These are phyloP conservation scores for Campopleginae sp. DNA, from an alignment of 2,888 invertebrate species.

Conservation along the genomic window DNA sequence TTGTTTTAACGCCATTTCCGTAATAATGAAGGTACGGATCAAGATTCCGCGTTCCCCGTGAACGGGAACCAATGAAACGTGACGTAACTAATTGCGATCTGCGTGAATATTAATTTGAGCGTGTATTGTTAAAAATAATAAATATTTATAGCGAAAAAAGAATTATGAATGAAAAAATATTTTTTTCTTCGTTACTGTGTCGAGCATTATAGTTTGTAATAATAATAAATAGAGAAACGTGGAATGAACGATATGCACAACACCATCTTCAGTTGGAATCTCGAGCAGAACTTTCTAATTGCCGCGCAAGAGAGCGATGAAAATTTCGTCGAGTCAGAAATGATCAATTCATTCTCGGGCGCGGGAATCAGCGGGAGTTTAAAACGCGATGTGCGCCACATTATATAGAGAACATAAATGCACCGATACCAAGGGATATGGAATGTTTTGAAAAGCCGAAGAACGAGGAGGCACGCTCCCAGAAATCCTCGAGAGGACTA, in stretches of 20 bases:
- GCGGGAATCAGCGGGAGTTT: conserved; percentile 3
- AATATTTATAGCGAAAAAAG: neutral
- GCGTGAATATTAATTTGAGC: neutral
- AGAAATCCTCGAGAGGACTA: no score
- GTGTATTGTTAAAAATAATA: conserved; percentile 4
- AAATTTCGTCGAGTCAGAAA: conserved; percentile 27
- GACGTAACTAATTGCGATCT: neutral
- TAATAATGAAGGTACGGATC: no score
- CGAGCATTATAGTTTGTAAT: neutral
- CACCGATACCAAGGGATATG: neutral
- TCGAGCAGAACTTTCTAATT: conserved; percentile 45
- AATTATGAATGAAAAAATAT: conserved; percentile 17
- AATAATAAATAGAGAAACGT: neutral
- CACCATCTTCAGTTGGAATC: conserved; percentile 10
- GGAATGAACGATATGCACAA: conserved; percentile 1
- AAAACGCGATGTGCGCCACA: neutral
- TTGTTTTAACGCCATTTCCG: no score
- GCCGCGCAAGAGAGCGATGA: conserved; percentile 33
- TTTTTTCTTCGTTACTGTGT: neutral
- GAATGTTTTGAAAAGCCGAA: neutral
- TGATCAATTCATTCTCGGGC: conserved; percentile 50
- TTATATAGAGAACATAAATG: neutral
- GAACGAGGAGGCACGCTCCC: conserved; percentile 26
- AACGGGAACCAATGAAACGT: neutral
- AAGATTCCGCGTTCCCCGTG: neutral